Evolutionary conservation across 2,113 vertebrate genomes (phyloP).

Genomic region (Argyrosomus japonicus): DNA sequence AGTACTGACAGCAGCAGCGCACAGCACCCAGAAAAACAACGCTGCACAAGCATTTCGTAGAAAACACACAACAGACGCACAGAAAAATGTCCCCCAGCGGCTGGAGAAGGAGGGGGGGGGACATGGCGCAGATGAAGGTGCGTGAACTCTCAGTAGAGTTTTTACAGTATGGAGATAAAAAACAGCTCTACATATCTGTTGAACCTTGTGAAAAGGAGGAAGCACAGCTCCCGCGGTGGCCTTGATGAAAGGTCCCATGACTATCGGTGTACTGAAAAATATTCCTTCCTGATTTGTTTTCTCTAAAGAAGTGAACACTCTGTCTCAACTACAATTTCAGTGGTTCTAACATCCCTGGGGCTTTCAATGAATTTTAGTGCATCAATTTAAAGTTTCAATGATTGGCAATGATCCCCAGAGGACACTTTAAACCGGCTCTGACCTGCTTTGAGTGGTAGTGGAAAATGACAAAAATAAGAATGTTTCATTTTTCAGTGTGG

Average conservation of each 20-base stretch:
- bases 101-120: background rate
- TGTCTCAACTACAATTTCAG: background rate
- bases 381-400: background rate
- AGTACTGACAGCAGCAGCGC: slow-evolving; percentile 34
- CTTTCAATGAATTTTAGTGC: background rate
- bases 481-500: background rate
- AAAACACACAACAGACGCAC: background rate
- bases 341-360: background rate
- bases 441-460: background rate
- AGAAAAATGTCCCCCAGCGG: slow-evolving; percentile 1
- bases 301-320: background rate
- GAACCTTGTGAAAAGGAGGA: slow-evolving; percentile 1
- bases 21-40: slow-evolving; percentile 38
- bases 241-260: slow-evolving; percentile 21
- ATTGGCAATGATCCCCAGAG: background rate
- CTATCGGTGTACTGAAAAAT: background rate
- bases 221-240: slow-evolving; percentile 5
- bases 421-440: background rate
- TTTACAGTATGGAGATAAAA: slow-evolving; percentile 8
- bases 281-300: background rate
- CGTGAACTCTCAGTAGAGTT: background rate
- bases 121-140: background rate
- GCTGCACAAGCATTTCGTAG: slow-evolving; percentile 1
- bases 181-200: background rate
- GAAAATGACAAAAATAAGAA: background rate